Percentiles rank a stretch among this genome's conserved stretches.
Conservation (phyloP, 2,797 vertebrate species). For the Eurystomus glaucurus region DNA sequence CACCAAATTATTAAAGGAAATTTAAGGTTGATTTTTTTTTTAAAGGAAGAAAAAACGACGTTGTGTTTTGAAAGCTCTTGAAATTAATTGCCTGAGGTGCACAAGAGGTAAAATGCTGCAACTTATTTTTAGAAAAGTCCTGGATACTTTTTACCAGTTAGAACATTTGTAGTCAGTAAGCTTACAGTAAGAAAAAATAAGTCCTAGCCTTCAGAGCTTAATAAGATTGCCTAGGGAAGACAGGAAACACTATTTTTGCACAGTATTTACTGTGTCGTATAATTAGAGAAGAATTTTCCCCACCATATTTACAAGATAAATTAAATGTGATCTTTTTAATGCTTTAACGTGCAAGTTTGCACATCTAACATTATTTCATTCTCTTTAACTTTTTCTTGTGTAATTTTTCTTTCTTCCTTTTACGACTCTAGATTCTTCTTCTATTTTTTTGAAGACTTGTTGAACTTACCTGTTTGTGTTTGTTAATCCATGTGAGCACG, state of each 20-base stretch:
- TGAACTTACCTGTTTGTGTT: background rate
- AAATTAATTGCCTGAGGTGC: background rate
- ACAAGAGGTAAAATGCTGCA: background rate
- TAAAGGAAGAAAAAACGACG: background rate
- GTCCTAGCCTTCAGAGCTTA: background rate
- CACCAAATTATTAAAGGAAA: background rate
- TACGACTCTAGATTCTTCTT: background rate
- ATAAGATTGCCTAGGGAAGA: background rate
- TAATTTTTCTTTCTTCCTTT: background rate
- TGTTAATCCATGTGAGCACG: background rate
- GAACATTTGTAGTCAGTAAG: background rate
- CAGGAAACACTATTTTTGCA: background rate
- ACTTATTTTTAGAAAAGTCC: background rate
- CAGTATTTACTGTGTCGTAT: background rate
- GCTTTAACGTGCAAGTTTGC: background rate
- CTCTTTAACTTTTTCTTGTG: background rate
- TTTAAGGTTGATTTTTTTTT: background rate
- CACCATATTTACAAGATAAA: background rate
- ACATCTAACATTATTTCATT: background rate
- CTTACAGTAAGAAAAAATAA: background rate
- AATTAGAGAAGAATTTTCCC: background rate
- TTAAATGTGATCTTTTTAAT: background rate
- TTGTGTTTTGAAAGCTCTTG: background rate
- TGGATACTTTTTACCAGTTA: background rate
- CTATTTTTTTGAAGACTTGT: background rate